Percentiles rank a stretch among this genome's conserved stretches.
These are phyloP conservation scores for Lates calcarifer DNA, from an alignment of 2,113 vertebrate genomes.

Conservation along the genomic window DNA sequence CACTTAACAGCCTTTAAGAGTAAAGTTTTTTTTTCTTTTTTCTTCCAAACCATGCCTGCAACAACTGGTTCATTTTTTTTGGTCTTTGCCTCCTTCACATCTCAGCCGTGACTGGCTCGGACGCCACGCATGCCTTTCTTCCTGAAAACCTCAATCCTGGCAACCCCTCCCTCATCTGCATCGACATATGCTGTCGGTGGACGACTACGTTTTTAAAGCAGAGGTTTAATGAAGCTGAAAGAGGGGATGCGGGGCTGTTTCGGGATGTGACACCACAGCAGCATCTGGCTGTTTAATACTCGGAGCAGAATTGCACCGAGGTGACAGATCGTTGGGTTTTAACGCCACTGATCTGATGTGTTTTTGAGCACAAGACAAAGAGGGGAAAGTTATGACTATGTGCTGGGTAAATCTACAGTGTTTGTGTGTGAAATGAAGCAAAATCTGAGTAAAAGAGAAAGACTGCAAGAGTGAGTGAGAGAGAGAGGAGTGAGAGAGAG, in stretches of 20 bases:
- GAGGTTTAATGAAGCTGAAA: conserved; percentile 33
- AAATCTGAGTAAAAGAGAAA: conserved; percentile 11
- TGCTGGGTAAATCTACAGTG: conserved; percentile 7
- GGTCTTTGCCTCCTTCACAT: background rate
- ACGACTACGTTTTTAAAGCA: conserved; percentile 10
- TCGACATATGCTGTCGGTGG: background rate
- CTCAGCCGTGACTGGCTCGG: conserved; percentile 5
- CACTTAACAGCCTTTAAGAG: background rate
- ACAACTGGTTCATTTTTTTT: background rate
- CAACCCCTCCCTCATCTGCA: conserved; percentile 60
- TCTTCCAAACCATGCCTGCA: background rate
- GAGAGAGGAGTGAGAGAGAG: conserved; percentile 26
- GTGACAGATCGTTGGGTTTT: conserved; percentile 51
- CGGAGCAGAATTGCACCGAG: conserved; percentile 8
- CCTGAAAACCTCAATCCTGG: conserved; percentile 49
- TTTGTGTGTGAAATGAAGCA: conserved; percentile 37
- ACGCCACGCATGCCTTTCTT: conserved; percentile 29
- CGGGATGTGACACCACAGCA: background rate
- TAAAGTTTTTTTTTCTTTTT: background rate
- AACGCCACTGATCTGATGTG: conserved; percentile 62
- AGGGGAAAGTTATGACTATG: conserved; percentile 24
- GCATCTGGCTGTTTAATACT: conserved; percentile 45
- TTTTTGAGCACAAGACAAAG: background rate
- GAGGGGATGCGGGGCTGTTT: too few species aligned
- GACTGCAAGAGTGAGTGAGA: conserved; percentile 32